Percentiles rank a stretch among this genome's conserved stretches.
These are phyloP conservation scores for Pleuronectes platessa DNA, from an alignment of 2,113 vertebrate species.

Conservation along the genomic window DNA sequence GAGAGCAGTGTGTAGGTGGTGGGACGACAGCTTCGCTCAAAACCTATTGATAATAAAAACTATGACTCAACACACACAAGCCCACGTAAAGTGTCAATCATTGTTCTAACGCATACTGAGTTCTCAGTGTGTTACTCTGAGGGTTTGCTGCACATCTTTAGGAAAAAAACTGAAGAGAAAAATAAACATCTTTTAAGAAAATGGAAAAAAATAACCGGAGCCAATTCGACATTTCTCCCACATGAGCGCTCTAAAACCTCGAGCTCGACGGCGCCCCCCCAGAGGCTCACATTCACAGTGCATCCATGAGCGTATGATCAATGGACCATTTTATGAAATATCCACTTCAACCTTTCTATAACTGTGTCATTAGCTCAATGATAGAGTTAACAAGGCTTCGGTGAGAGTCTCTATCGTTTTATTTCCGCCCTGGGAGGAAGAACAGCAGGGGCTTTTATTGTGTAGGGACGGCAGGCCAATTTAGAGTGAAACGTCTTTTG, in stretches of 20 bases:
- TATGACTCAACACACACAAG: neutral
- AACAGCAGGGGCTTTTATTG: neutral
- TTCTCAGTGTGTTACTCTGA: neutral
- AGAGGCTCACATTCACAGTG: neutral
- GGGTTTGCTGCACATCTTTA: neutral
- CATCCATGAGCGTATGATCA: conserved; percentile 16
- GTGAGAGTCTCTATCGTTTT: conserved; percentile 2
- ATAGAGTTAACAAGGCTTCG: conserved; percentile 49
- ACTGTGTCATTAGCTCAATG: conserved; percentile 24
- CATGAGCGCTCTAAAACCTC: neutral
- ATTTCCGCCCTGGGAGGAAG: conserved; percentile 10
- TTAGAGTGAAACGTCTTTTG: neutral
- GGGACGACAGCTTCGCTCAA: neutral
- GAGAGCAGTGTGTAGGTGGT: neutral
- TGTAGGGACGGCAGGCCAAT: neutral
- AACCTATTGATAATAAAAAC: neutral
- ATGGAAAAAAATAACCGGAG: neutral
- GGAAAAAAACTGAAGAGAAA: too few species aligned
- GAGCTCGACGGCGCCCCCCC: neutral
- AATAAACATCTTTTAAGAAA: too few species aligned
- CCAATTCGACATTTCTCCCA: neutral
- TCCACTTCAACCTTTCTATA: conserved; percentile 14
- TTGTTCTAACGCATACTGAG: too few species aligned
- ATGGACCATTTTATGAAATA: conserved; percentile 31
- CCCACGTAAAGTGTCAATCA: neutral